Base-by-base conservation (phyloP, 2,797 vertebrate species). In the Gallirallus australis region DNA sequence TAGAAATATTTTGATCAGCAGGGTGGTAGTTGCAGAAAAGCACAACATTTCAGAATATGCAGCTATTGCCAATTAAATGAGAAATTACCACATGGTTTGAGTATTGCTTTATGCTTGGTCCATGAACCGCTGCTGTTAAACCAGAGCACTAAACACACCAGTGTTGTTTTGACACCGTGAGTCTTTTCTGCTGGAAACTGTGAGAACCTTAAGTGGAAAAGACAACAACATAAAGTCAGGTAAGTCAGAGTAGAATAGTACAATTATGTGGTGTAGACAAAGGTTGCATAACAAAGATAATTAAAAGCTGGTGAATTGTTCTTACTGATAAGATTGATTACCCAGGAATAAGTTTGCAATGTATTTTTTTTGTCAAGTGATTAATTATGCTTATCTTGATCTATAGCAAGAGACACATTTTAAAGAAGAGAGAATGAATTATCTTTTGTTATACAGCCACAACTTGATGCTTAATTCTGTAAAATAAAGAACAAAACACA, bases 331-430 rank as follows among this genome's bases (percentile, higher is more conserved):
- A 94, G 48, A 76, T 37, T 85, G 87, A 87, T 91, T 90, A 91
- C 53, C 78, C 20, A 57, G 82, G 82, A 73, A 85, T 89, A 89
- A 89, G 52, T 91, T 91, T 92, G 93, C 78, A 77, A 37, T 56
- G 30, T 15, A 9, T 37, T 69, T 78, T 83, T 92, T 94, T 84
- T 27, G 37, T 96, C 59, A 83, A 70, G 80, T 28, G 79, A 76
- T 94, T 77, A 87, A 82, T 92, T 83, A 54, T 53, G 65, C 31
- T 87, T 95, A 81, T 82, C 85, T 90, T 85, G 40, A 76, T 91
- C 52, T 93, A 48, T 63, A 88, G 56, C 56, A 79, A 78, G 47
- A 83, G 69, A 69, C 23, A 35, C 2, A 16, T 70, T 91, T 87
- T 85, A 37, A 91, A 89, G 47, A 35, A 40, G 17, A 68, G 53